Conservation (phyloP, 2,797 vertebrate species). For the Psittacula derbiana region DNA sequence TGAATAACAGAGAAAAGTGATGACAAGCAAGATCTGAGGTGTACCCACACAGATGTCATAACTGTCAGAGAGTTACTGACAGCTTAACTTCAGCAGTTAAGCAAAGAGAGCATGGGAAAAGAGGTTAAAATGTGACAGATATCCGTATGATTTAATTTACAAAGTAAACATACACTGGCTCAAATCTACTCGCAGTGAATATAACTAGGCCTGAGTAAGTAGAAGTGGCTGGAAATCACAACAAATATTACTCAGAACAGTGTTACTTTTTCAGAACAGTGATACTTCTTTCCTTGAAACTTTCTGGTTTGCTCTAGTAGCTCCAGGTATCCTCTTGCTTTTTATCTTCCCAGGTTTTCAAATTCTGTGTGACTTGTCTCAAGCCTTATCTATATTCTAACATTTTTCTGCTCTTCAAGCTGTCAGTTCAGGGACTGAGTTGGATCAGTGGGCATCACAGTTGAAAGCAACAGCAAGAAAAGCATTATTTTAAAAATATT, state of each 20-base stretch:
- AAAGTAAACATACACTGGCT: not conserved
- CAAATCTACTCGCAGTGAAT: not conserved
- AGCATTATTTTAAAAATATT: not conserved
- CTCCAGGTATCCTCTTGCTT: not conserved
- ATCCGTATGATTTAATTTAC: not conserved
- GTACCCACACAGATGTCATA: rapidly evolving
- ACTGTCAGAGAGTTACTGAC: not conserved
- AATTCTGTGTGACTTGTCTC: not conserved
- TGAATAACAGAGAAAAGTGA: not conserved
- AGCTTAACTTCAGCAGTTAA: not conserved
- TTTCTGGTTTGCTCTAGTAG: not conserved
- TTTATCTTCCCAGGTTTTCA: not conserved
- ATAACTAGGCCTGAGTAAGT: not conserved
- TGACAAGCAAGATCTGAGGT: rapidly evolving
- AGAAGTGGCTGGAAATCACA: not conserved
- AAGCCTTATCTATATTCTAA: not conserved
- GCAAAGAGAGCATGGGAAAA: not conserved
- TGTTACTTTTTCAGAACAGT: not conserved
- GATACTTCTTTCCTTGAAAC: not conserved
- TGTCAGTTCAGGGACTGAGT: not conserved
- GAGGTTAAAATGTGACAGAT: not conserved
- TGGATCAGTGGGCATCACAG: not conserved
- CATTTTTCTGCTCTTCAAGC: not conserved
- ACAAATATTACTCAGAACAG: not conserved
- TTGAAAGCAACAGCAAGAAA: not conserved